Base-by-base conservation (phyloP, 2,797 vertebrate species). In the Myripristis jacobus region DNA sequence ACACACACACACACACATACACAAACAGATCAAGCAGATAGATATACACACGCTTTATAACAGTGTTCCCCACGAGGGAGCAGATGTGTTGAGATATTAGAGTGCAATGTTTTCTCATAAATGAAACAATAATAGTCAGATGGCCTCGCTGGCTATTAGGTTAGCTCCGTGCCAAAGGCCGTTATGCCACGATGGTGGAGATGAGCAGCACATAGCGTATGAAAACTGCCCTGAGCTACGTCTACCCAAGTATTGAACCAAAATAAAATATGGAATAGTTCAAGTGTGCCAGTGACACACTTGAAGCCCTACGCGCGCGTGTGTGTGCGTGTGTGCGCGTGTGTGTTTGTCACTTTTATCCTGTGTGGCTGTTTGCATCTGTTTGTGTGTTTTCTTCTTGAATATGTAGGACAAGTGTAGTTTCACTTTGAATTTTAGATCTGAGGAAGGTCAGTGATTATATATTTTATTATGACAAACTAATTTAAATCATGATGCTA, bases 41-140 rank as follows among this genome's bases (percentile, higher is more conserved):
- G 18, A 41, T 43, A 48, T 19, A 78, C 29, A 76, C 61, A 73
- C 21, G 50, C 46, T 57, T 31, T 73, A 70, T 71, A 31, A 61
- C 52, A 66, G 46, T 36, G 65, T 52, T 70, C 54, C 70, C 68
- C 24, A 31, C 11, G 64, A 78, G 61, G 68, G 29, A 69, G 67
- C 82, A 85, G 82, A 77, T 86, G 73, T 43, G 74, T 44, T 63
- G 58, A 36, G 73, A 80, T 88, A 89, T 87, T 74, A 80, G 51
- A 85, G 66, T 53, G 66, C 67, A 79, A 58, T 77, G 69, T 84
- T 87, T 88, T 83, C 75, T 72, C 79, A 87, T 80, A 85, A 89
- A 88, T 84, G 79, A 87, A 89, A 82, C 89, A 87, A 87, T 81
- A 79, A 66, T 72, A 70, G 77, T 86, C 82, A 87, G 80, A 83